Conservation (phyloP, 2,797 vertebrate genomes). For the Eptatretus atami region DNA sequence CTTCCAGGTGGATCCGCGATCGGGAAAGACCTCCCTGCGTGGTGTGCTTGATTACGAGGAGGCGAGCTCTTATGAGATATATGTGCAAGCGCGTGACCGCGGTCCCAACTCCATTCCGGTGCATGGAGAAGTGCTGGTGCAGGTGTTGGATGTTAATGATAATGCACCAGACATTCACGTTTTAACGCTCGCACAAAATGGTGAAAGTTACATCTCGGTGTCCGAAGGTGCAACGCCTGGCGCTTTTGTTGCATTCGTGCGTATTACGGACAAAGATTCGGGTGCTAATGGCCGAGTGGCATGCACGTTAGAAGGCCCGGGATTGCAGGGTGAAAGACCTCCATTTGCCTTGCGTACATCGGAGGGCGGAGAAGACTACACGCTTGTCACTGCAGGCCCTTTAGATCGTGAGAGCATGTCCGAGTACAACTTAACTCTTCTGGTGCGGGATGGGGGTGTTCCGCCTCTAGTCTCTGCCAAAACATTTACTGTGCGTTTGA, state of each 20-base stretch:
- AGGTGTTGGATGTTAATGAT: slow-evolving; percentile 53
- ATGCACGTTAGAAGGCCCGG: slow-evolving; percentile 46
- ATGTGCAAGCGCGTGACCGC: slow-evolving; percentile 78
- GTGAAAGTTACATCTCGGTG: slow-evolving; percentile 33
- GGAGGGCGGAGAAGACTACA: slow-evolving; percentile 55
- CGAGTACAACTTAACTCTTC: slow-evolving; percentile 57
- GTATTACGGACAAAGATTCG: slow-evolving; percentile 58
- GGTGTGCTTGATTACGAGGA: slow-evolving; percentile 79
- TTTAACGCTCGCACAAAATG: background rate
- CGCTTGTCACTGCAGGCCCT: slow-evolving; percentile 53
- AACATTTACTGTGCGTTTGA: slow-evolving; percentile 61
- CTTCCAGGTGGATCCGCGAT: slow-evolving; percentile 47
- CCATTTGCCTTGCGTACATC: slow-evolving; percentile 71
- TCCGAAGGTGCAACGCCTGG: slow-evolving; percentile 59
- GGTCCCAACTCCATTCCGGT: slow-evolving; percentile 80
- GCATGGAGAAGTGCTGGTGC: slow-evolving; percentile 74
- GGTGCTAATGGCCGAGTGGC: slow-evolving; percentile 66
- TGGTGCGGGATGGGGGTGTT: slow-evolving; percentile 41
- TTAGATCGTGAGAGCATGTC: slow-evolving; percentile 52
- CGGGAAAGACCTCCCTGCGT: slow-evolving; percentile 54
- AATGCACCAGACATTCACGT: slow-evolving; percentile 49
- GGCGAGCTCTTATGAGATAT: slow-evolving; percentile 55
- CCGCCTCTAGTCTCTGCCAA: slow-evolving; percentile 50
- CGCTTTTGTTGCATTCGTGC: slow-evolving; percentile 69
- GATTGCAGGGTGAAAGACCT: background rate